phyloP scores from a whole-genome alignment of 1,140 invertebrate genomes.

The Neodiprion lecontei region DNA sequence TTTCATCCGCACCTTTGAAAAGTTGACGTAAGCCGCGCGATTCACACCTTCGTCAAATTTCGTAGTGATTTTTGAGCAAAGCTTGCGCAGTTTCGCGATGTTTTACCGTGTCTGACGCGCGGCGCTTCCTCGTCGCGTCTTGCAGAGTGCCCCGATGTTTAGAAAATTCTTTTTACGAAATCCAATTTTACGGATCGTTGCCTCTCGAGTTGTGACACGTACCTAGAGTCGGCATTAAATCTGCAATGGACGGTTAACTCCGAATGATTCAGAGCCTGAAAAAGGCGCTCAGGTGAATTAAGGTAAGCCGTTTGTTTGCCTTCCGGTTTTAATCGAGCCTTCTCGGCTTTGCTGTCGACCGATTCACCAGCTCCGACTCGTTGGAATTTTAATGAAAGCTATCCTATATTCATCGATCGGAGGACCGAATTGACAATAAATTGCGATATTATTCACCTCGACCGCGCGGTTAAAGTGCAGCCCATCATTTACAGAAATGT shows the following conservation, averaged over 20 bases:
- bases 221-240: slow-evolving; percentile 25
- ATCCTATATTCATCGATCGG: neutral
- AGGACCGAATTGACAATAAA: neutral
- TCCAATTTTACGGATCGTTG: slow-evolving; percentile 46
- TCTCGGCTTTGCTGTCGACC: neutral
- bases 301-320: neutral
- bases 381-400: neutral
- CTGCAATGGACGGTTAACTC: slow-evolving; percentile 21
- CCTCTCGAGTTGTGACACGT: slow-evolving; percentile 29
- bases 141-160: neutral
- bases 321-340: neutral
- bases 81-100: no score
- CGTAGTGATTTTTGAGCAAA: no score
- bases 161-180: slow-evolving; percentile 29
- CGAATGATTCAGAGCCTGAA: slow-evolving; percentile 22
- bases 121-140: no score
- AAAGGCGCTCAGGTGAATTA: neutral
- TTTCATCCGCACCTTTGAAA: no score
- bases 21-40: no score
- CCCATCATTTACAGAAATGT: no score
- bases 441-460: no score
- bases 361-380: neutral
- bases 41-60: no score
- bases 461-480: no score
- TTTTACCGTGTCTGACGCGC: no score